Percentiles rank a stretch among this genome's conserved stretches.
phyloP scores from a whole-genome alignment of 2,888 invertebrate species.

The Pachydiplax longipennis region DNA sequence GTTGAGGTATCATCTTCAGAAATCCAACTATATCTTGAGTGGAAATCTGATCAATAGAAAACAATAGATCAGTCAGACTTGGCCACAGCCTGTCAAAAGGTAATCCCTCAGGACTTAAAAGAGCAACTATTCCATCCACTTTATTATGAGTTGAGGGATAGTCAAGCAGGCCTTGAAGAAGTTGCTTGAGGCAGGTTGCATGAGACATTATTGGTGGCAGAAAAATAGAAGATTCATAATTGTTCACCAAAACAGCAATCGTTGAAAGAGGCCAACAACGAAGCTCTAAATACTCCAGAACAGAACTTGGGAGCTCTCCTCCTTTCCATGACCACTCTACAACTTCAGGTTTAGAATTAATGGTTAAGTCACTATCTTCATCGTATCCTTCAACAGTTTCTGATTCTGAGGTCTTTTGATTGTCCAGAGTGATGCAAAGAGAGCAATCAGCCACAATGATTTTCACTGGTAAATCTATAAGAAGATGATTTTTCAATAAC shows the following conservation, averaged over 20 bases:
- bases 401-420: not conserved
- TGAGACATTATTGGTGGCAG: conserved; percentile 8
- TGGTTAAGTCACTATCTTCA: not conserved
- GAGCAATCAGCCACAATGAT: conserved; percentile 2
- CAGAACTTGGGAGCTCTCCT: conserved; percentile 40
- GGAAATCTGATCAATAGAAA: not conserved
- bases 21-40: not conserved
- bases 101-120: conserved; percentile 2
- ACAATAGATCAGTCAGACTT: not conserved
- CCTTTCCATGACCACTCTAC: conserved; percentile 23
- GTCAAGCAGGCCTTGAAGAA: not conserved
- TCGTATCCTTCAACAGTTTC: not conserved
- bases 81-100: not conserved
- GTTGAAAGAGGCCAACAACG: conserved; percentile 75
- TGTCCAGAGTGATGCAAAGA: conserved; percentile 46
- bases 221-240: conserved; percentile 59
- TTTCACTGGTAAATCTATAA: conserved; percentile 36
- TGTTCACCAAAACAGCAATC: conserved; percentile 71
- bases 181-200: not conserved
- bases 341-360: not conserved
- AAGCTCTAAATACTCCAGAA: conserved; percentile 65
- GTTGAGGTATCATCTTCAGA: conserved; percentile 10
- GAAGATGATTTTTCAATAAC: not conserved
- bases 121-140: not conserved
- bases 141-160: not conserved